Percentiles rank a stretch among this genome's conserved stretches.
Evolutionary conservation across 2,888 invertebrate species (phyloP).

Genomic region (Dione juno): DNA sequence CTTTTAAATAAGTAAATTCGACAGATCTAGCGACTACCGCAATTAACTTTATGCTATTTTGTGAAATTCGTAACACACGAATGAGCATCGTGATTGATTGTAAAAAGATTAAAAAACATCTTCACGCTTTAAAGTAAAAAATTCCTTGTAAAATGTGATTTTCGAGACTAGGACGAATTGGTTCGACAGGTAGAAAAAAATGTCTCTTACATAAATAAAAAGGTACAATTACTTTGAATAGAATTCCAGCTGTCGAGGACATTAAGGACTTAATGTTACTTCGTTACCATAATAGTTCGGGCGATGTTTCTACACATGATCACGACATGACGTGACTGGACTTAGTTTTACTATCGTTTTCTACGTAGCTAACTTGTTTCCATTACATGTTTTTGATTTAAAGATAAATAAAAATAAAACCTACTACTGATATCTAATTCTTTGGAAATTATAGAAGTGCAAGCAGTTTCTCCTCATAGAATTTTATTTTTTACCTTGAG

Average conservation of each 20-base stretch:
- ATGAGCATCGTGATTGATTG: background rate
- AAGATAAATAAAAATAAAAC: background rate
- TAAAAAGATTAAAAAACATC: background rate
- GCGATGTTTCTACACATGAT: slow-evolving; percentile 44
- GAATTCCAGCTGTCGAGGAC: slow-evolving; percentile 12
- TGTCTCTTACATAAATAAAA: background rate
- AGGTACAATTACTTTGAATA: slow-evolving; percentile 4
- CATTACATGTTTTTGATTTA: slow-evolving; percentile 21
- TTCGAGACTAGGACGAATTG: background rate
- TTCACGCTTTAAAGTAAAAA: background rate
- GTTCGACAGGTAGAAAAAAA: background rate
- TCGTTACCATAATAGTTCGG: slow-evolving; percentile 34
- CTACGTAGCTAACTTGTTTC: slow-evolving; percentile 32
- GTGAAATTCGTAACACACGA: slow-evolving; percentile 16
- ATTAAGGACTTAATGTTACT: slow-evolving; percentile 23
- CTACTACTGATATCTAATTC: background rate
- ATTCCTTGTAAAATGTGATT: background rate
- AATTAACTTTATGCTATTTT: slow-evolving; percentile 3
- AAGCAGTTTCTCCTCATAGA: background rate
- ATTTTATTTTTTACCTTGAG: background rate
- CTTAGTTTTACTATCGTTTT: slow-evolving; percentile 43
- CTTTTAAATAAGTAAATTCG: background rate
- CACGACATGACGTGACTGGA: slow-evolving; percentile 53
- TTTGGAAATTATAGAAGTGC: background rate
- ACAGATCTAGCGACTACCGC: background rate